A percentile compares a stretch with the other conserved stretches of the same genome.
Evolutionary conservation across 2,113 vertebrate species (phyloP).

Genomic region (Lipophrys pholis): DNA sequence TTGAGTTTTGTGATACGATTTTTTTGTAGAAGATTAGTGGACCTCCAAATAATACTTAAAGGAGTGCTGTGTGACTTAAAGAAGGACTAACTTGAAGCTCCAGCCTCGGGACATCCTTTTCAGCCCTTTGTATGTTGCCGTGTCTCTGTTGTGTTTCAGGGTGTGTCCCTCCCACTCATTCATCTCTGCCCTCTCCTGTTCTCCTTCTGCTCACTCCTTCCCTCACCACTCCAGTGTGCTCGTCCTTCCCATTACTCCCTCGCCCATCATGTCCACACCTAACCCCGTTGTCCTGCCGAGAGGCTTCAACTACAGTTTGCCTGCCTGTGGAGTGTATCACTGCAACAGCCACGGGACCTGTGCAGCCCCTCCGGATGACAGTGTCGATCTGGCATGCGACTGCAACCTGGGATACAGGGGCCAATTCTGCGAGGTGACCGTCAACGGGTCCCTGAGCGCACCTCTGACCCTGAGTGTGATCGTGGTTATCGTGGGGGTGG

Average conservation of each 20-base stretch:
- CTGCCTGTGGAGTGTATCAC: conserved; percentile 73
- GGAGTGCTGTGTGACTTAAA: background rate
- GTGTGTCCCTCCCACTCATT: conserved; percentile 8
- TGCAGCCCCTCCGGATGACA: conserved; percentile 43
- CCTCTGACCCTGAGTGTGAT: conserved; percentile 80
- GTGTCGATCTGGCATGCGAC: conserved; percentile 73
- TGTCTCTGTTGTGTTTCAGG: conserved; percentile 24
- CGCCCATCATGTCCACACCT: conserved; percentile 29
- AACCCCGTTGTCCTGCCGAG: background rate
- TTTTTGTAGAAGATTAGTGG: background rate
- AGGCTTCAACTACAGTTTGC: conserved; percentile 55
- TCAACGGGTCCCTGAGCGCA: conserved; percentile 69
- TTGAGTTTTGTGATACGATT: background rate
- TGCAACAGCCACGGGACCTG: conserved; percentile 85
- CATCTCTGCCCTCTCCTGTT: background rate
- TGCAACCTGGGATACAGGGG: conserved; percentile 86
- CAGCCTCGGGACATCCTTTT: background rate
- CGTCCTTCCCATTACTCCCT: background rate
- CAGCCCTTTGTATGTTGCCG: background rate
- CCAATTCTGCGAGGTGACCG: conserved; percentile 79
- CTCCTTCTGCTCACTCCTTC: background rate
- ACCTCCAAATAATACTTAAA: background rate
- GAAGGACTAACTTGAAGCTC: too few species aligned
- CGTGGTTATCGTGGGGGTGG: conserved; percentile 68
- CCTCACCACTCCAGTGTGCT: background rate